These are phyloP conservation scores for Myotis lucifugus DNA, from an alignment of 2,113 vertebrate species.

Conservation along the genomic window DNA sequence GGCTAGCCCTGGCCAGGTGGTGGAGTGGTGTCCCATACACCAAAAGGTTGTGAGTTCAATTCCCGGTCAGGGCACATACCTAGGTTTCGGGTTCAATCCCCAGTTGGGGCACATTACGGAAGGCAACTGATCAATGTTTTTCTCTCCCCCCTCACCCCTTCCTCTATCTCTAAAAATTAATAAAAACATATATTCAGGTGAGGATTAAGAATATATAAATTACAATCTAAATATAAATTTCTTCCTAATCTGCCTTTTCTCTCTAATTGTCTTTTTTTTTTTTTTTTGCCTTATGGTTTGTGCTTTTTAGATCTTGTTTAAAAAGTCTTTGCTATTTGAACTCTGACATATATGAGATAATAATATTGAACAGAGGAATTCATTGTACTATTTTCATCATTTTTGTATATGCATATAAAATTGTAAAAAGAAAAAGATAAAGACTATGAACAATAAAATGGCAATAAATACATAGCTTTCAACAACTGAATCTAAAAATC, in stretches of 20 bases:
- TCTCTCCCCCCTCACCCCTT: background rate
- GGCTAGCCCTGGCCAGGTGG: background rate
- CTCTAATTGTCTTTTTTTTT: background rate
- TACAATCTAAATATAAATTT: background rate
- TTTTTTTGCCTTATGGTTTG: background rate
- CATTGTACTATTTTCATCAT: background rate
- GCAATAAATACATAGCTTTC: too few species aligned
- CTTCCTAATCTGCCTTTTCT: background rate
- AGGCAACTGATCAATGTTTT: background rate
- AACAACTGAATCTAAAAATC: too few species aligned
- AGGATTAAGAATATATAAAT: background rate
- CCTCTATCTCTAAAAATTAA: background rate
- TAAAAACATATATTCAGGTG: background rate
- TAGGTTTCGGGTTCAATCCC: background rate
- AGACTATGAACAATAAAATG: too few species aligned
- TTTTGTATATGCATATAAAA: background rate
- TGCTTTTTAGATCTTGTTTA: conserved; percentile 23
- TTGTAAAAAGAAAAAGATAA: background rate
- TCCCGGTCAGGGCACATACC: background rate
- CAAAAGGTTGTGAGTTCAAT: background rate
- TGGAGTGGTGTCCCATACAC: too few species aligned
- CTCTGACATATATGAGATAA: background rate
- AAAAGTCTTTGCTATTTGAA: conserved; percentile 39
- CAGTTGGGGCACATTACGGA: background rate
- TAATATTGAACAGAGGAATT: background rate